phyloP scores from a whole-genome alignment of 2,113 vertebrate species.

The Callionymus lyra region DNA sequence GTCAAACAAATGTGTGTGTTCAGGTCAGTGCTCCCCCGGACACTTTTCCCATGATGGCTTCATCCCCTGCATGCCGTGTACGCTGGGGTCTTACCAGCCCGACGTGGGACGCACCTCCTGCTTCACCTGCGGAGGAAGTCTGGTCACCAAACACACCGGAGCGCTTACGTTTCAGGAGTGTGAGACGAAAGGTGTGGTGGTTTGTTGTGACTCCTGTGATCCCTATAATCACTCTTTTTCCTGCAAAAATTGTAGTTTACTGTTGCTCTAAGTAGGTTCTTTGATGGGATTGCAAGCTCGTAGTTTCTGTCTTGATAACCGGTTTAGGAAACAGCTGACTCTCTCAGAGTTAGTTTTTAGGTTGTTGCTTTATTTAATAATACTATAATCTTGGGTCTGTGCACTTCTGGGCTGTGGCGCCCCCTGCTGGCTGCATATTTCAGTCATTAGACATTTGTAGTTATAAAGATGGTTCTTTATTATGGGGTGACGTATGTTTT shows the following conservation, averaged over 20 bases:
- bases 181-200: conserved; percentile 84
- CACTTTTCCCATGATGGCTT: conserved; percentile 86
- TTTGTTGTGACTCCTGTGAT: background rate
- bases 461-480: too few species aligned
- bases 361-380: too few species aligned
- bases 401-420: too few species aligned
- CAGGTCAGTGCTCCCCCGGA: conserved; percentile 84
- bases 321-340: too few species aligned
- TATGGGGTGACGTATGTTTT: too few species aligned
- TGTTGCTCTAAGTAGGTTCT: background rate
- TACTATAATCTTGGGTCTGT: too few species aligned
- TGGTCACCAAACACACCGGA: conserved; percentile 72
- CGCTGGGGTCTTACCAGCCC: conserved; percentile 81
- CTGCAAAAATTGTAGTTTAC: conserved; percentile 1
- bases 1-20: conserved; percentile 14
- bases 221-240: background rate
- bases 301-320: too few species aligned
- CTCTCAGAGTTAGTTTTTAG: too few species aligned
- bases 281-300: too few species aligned
- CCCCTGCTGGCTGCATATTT: too few species aligned
- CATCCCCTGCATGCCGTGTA: conserved; percentile 78
- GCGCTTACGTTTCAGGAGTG: conserved; percentile 86
- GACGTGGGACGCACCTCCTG: conserved; percentile 85
- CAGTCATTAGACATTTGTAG: too few species aligned
- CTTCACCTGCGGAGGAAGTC: conserved; percentile 81